Evolutionary conservation across 2,797 vertebrate species (phyloP).

Genomic region (Phaenicophaeus curvirostris): DNA sequence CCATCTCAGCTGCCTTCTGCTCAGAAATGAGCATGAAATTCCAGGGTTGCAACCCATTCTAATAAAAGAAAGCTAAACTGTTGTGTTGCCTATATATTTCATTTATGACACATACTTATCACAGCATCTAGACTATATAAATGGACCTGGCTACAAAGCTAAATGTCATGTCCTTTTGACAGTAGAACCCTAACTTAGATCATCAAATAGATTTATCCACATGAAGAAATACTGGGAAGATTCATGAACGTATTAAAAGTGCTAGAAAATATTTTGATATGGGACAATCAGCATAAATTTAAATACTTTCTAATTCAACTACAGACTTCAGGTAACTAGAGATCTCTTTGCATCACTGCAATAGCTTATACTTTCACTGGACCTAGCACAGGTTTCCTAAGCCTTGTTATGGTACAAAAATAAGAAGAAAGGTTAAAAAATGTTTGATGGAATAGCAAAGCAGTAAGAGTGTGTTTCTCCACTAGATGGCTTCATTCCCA

Average conservation of each 20-base stretch:
- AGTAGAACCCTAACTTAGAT: not conserved
- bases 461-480: not conserved
- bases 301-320: not conserved
- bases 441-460: not conserved
- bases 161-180: not conserved
- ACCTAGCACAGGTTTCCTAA: not conserved
- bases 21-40: not conserved
- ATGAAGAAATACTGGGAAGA: not conserved
- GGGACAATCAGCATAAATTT: not conserved
- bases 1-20: not conserved
- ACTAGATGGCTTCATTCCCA: slow-evolving; percentile 61
- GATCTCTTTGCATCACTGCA: not conserved
- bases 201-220: not conserved
- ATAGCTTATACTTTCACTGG: not conserved
- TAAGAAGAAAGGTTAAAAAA: not conserved
- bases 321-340: not conserved
- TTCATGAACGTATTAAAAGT: not conserved
- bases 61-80: not conserved
- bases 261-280: not conserved
- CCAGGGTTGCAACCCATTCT: not conserved
- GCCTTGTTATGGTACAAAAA: not conserved
- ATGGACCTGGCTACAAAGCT: not conserved
- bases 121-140: not conserved
- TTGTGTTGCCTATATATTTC: not conserved
- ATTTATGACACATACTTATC: not conserved